Conservation (phyloP, 2,113 vertebrate genomes). For the Zosterops lateralis region DNA sequence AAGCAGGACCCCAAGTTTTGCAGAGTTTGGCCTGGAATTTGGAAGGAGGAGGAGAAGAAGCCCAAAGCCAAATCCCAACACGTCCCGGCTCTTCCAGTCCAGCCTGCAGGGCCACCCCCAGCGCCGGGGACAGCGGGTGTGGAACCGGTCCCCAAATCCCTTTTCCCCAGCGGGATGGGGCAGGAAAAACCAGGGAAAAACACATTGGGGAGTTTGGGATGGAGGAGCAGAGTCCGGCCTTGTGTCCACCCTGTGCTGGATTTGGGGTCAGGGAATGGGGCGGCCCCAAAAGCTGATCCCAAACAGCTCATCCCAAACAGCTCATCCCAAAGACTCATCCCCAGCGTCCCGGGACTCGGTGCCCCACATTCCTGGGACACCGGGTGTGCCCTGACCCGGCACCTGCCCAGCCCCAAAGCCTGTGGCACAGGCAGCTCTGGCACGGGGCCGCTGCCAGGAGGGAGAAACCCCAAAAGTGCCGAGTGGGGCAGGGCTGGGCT, state of each 20-base stretch:
- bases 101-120: not conserved
- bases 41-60: not conserved
- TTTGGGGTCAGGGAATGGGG: not conserved
- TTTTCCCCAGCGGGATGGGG: not conserved
- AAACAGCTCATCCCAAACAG: not conserved
- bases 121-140: not conserved
- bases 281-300: not conserved
- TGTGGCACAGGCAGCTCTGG: not conserved
- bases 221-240: rapidly evolving
- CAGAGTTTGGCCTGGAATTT: not conserved
- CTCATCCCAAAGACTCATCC: not conserved
- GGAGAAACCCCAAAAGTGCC: not conserved
- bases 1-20: not conserved
- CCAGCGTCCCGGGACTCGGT: rapidly evolving
- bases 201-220: rapidly evolving
- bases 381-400: not conserved
- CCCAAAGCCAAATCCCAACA: too few species aligned
- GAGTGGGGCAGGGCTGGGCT: rapidly evolving
- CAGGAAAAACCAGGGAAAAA: rapidly evolving
- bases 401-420: not conserved
- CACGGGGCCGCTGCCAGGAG: not conserved
- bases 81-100: not conserved
- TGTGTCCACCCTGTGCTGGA: rapidly evolving
- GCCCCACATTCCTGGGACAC: rapidly evolving
- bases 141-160: not conserved